Percentiles rank a stretch among this genome's conserved stretches.
Conservation (phyloP, 2,797 vertebrate species). For the Poecilia wingei region DNA sequence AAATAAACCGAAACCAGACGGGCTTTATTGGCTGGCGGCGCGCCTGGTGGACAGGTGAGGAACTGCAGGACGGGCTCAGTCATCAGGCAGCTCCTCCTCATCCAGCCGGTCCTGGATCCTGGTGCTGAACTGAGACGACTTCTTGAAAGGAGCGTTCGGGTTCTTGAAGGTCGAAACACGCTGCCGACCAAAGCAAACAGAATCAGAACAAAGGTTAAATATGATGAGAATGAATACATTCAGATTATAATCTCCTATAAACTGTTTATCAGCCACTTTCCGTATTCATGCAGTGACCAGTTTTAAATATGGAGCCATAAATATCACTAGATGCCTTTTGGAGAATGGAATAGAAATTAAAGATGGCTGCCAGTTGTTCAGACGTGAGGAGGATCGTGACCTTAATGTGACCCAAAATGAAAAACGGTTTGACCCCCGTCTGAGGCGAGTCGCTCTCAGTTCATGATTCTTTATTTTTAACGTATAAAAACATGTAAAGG, state of each 20-base stretch:
- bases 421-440: too few relatives aligned
- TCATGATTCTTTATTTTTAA: background rate
- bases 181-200: slow-evolving; percentile 57
- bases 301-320: too few relatives aligned
- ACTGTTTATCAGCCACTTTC: background rate
- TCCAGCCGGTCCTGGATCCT: slow-evolving; percentile 69
- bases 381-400: too few relatives aligned
- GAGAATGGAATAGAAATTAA: too few relatives aligned
- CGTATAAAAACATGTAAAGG: background rate
- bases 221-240: background rate
- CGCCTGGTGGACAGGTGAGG: slow-evolving; percentile 14
- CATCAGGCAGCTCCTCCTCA: slow-evolving; percentile 51
- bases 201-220: background rate
- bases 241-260: background rate
- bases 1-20: background rate
- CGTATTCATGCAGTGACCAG: too few relatives aligned
- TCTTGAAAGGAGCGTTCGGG: slow-evolving; percentile 70
- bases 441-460: background rate
- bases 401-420: too few relatives aligned
- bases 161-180: slow-evolving; percentile 59
- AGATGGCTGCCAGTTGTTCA: too few relatives aligned
- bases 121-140: slow-evolving; percentile 75
- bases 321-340: too few relatives aligned
- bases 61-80: slow-evolving; percentile 28
- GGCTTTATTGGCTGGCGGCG: background rate